phyloP scores from a whole-genome alignment of 1,140 invertebrate species.

The Drosophila gunungcola region DNA sequence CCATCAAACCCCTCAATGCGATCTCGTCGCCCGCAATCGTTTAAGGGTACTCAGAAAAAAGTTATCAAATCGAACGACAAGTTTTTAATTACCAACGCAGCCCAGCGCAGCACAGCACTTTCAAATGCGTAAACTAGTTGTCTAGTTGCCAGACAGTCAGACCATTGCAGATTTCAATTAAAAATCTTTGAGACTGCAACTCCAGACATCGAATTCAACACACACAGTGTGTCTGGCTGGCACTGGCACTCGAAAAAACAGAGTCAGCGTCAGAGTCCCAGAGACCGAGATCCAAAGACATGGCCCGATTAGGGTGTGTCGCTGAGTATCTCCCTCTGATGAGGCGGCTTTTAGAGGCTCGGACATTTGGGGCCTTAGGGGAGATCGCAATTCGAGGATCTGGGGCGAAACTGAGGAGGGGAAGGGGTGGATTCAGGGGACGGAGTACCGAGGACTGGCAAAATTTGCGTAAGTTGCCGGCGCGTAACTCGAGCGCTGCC shows the following conservation, averaged over 20 bases:
- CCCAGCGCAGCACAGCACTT: slow-evolving; percentile 49
- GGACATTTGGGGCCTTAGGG: slow-evolving; percentile 34
- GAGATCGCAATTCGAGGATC: slow-evolving; percentile 39
- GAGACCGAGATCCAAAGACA: slow-evolving; percentile 40
- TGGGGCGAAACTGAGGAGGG: slow-evolving; percentile 10
- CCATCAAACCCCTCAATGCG: slow-evolving; percentile 5
- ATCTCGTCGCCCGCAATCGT: slow-evolving; percentile 7
- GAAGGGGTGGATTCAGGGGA: not conserved
- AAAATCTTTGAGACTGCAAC: slow-evolving; percentile 43
- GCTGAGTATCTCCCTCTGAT: slow-evolving; percentile 60
- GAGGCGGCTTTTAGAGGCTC: slow-evolving; percentile 32
- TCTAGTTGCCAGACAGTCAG: slow-evolving; percentile 29
- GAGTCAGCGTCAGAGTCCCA: not conserved
- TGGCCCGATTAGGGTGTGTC: slow-evolving; percentile 72
- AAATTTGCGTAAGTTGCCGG: slow-evolving; percentile 76
- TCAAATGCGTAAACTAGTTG: slow-evolving; percentile 81
- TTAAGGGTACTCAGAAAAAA: slow-evolving; percentile 45
- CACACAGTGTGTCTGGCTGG: not conserved
- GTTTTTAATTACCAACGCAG: slow-evolving; percentile 73
- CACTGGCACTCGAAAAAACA: slow-evolving; percentile 5
- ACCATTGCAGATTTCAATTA: slow-evolving; percentile 75
- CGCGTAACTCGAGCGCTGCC: slow-evolving; percentile 67
- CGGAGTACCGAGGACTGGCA: slow-evolving; percentile 23
- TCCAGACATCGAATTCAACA: slow-evolving; percentile 23
- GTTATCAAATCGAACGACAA: slow-evolving; percentile 75